Percentiles rank a stretch among this genome's conserved stretches.
Evolutionary conservation across 2,888 invertebrate species (phyloP).

Genomic region (Phortica magna): DNA sequence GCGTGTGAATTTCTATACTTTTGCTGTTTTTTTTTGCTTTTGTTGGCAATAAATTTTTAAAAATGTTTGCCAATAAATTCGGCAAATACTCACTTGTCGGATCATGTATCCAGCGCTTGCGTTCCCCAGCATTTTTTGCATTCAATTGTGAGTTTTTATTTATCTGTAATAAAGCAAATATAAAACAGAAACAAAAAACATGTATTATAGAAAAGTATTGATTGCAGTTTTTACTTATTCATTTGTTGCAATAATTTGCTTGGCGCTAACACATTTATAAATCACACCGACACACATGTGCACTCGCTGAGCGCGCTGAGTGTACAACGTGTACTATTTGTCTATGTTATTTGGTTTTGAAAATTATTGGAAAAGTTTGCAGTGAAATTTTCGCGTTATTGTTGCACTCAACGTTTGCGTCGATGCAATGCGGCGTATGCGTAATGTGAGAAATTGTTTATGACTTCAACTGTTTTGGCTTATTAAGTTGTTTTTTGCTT

Average conservation of each 20-base stretch:
- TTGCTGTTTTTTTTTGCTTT: not conserved
- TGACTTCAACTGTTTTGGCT: not conserved
- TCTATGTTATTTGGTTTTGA: conserved; percentile 40
- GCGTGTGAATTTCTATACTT: conserved; percentile 2
- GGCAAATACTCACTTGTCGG: conserved; percentile 83
- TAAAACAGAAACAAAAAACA: not conserved
- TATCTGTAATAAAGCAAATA: conserved; percentile 61
- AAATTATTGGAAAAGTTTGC: not conserved
- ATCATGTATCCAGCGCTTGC: conserved; percentile 88
- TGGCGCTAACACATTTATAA: too few relatives aligned
- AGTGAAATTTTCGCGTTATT: not conserved
- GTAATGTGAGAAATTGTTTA: conserved; percentile 52
- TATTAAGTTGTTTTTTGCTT: not conserved
- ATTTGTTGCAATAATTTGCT: conserved; percentile 53
- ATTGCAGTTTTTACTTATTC: conserved; percentile 45
- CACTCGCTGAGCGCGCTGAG: conserved; percentile 39
- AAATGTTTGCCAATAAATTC: not conserved
- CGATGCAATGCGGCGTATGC: conserved; percentile 63
- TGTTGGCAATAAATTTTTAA: not conserved
- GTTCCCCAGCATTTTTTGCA: conserved; percentile 79
- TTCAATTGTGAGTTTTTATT: conserved; percentile 74
- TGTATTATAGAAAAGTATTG: not conserved
- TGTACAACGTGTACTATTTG: conserved; percentile 50
- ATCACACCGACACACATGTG: conserved; percentile 26
- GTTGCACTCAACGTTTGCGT: not conserved